Percentiles rank a stretch among this genome's conserved stretches.
These are phyloP conservation scores for Piprites chloris DNA, from an alignment of 2,113 vertebrate species.

Conservation along the genomic window DNA sequence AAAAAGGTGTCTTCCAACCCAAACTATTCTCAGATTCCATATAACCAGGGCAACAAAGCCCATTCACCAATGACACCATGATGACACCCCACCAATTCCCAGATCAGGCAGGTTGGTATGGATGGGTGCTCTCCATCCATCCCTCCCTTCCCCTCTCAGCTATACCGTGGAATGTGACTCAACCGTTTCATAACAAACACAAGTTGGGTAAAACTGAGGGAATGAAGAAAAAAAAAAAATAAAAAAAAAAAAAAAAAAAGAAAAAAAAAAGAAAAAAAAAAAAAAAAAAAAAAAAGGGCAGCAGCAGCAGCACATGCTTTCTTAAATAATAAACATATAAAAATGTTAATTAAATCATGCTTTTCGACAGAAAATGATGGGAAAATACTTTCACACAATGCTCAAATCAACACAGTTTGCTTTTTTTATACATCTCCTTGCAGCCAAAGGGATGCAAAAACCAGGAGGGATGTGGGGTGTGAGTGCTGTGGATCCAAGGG, in stretches of 20 bases:
- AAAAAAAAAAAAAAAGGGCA: not conserved
- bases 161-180: not conserved
- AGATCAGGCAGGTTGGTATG: not conserved
- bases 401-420: not conserved
- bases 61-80: not conserved
- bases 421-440: not conserved
- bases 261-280: not conserved
- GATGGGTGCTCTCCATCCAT: not conserved
- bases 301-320: not conserved
- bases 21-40: not conserved
- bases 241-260: not conserved
- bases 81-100: not conserved
- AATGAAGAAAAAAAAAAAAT: not conserved
- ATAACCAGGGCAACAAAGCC: not conserved
- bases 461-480: not conserved
- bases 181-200: slow-evolving; percentile 20
- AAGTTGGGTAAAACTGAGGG: not conserved
- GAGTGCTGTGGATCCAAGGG: not conserved
- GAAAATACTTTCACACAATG: not conserved
- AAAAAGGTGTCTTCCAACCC: not conserved
- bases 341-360: slow-evolving; percentile 50
- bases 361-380: not conserved
- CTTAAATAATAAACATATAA: slow-evolving; percentile 37
- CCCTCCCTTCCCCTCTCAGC: not conserved
- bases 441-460: not conserved